A percentile compares a stretch with the other conserved stretches of the same genome.
These are phyloP conservation scores for Hydropsyche betteni DNA, from an alignment of 2,888 invertebrate genomes.

Conservation along the genomic window DNA sequence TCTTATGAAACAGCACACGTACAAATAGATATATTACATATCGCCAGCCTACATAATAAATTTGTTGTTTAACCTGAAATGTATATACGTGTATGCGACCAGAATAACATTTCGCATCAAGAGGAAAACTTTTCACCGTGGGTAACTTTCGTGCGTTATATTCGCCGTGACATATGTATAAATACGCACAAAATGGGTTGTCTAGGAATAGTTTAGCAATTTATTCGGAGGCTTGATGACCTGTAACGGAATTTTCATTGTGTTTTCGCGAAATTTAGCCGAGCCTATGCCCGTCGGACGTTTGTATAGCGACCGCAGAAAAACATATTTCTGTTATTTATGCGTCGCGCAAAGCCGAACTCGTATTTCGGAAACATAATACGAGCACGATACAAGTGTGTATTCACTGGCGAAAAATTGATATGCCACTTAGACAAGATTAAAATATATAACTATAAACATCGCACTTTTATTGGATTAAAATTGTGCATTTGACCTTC, in stretches of 20 bases:
- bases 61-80: conserved; percentile 22
- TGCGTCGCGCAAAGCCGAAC: no score
- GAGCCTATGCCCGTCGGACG: background rate
- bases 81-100: no score
- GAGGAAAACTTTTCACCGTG: conserved; percentile 11
- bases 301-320: no score
- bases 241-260: conserved; percentile 42
- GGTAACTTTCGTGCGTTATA: conserved; percentile 1
- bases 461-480: no score
- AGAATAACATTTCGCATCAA: background rate
- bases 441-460: no score
- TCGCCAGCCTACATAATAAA: background rate
- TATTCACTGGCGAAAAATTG: no score
- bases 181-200: conserved; percentile 22
- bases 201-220: conserved; percentile 40
- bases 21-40: conserved; percentile 1
- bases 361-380: no score
- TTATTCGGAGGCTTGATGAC: conserved; percentile 36
- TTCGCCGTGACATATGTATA: conserved; percentile 6
- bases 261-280: conserved; percentile 36
- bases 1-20: conserved; percentile 7
- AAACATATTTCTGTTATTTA: no score
- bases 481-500: no score
- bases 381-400: no score
- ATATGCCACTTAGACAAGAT: no score